Base-by-base conservation (phyloP, 2,113 vertebrate species). In the Catharus minimus region DNA sequence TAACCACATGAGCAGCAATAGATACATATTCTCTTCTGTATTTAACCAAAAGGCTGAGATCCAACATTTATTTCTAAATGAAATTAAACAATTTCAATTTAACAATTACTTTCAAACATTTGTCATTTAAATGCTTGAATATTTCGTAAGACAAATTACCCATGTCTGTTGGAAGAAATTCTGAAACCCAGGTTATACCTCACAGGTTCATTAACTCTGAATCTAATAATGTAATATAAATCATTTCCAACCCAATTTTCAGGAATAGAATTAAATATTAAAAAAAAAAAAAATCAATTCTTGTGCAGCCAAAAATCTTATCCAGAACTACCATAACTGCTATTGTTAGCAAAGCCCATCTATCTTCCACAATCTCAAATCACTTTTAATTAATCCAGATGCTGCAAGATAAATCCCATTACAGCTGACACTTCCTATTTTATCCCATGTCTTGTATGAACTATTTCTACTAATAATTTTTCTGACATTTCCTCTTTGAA, bases 191-290 rank as follows among this genome's bases (percentile, higher is more conserved):
- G 10, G 78, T 75, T 96, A 71, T 89, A 88, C n/a, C 50, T 95
- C 58, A 95, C 89, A 94, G 67, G 38, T 88, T 92, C 86, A 95
- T 96, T 97, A 95, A 93, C 41, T 91, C 28, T 90, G 65, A 93
- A 18, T 60, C 30, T 72, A 91, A 47, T 69, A 87, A 65, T 50
- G 72, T 81, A 82, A 71, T 88, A 88, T 90, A 95, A 97, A 96
- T 96, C 2, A 94, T 89, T 91, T 64, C 75, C 71, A 88, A 89
- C 9, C 38, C 39, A 73, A 50, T 88, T 93, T 94, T 91, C 64
- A 90, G 78, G 72, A 93, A 91, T 0, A 81, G 57, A 95, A 94
- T 95, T 91, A 93, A 94, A 71, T 55, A 77, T 81, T 38, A 38
- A 5, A 14, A 39, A 26, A 50, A 26, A 50, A 11, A n/a, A 90